Evolutionary conservation across 2,888 invertebrate species (phyloP).

Genomic region (Amiota mariae): DNA sequence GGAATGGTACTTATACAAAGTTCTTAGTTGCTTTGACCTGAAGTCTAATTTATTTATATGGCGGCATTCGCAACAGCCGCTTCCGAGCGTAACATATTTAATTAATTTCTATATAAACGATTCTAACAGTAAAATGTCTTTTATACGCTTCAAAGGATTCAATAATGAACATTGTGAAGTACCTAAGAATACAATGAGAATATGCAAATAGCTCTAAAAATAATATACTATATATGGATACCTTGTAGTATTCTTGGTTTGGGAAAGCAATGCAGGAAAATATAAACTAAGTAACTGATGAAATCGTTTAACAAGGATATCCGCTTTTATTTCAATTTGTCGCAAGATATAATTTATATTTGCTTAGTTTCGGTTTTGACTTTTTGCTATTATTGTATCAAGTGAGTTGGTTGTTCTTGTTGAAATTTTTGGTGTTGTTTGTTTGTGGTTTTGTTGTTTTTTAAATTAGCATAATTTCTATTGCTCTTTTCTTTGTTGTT

Average conservation of each 20-base stretch:
- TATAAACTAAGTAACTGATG: too few relatives aligned
- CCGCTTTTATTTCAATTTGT: conserved; percentile 49
- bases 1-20: background rate
- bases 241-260: too few relatives aligned
- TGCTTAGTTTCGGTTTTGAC: conserved; percentile 42
- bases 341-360: conserved; percentile 56
- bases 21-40: background rate
- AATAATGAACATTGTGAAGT: conserved; percentile 29
- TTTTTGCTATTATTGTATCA: conserved; percentile 26
- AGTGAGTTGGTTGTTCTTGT: conserved; percentile 29
- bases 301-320: conserved; percentile 20
- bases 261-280: too few relatives aligned
- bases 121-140: conserved; percentile 37
- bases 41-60: too few relatives aligned
- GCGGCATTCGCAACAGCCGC: background rate
- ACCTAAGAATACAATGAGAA: conserved; percentile 27
- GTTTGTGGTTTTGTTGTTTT: conserved; percentile 12
- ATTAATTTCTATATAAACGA: conserved; percentile 54
- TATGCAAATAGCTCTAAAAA: conserved; percentile 61
- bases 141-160: conserved; percentile 51
- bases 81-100: conserved; percentile 46
- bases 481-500: background rate
- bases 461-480: conserved; percentile 22
- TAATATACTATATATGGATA: conserved; percentile 39
- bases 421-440: conserved; percentile 23